Evolutionary conservation across 2,888 invertebrate species (phyloP).

Genomic region (Drosophila bunnanda): DNA sequence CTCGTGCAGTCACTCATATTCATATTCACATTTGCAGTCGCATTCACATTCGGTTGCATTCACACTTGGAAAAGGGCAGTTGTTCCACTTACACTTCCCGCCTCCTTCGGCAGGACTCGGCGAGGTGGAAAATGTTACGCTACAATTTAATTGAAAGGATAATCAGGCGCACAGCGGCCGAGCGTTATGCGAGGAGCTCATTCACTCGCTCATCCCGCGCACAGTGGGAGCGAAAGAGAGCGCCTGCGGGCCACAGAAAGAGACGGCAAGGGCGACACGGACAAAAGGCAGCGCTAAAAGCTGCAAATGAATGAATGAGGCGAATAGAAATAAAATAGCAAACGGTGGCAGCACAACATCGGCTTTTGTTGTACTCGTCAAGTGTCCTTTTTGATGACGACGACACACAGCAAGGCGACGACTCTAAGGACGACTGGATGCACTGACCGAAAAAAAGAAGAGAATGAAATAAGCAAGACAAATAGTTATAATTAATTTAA

Average conservation of each 20-base stretch:
- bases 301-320: slow-evolving; percentile 58
- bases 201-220: slow-evolving; percentile 52
- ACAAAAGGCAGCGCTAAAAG: slow-evolving; percentile 63
- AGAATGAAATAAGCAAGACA: too few relatives aligned
- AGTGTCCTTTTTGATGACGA: slow-evolving; percentile 76
- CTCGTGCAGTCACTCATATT: slow-evolving; percentile 29
- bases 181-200: slow-evolving; percentile 41
- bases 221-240: slow-evolving; percentile 1
- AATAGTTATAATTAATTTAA: neutral
- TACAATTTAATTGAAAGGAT: slow-evolving; percentile 83
- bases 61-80: slow-evolving; percentile 23
- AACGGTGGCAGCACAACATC: slow-evolving; percentile 63
- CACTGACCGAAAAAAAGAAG: neutral
- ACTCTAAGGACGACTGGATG: slow-evolving; percentile 20
- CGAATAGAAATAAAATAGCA: slow-evolving; percentile 75
- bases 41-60: slow-evolving; percentile 21
- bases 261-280: slow-evolving; percentile 20
- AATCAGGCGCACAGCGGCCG: slow-evolving; percentile 75
- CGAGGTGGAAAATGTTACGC: slow-evolving; percentile 81
- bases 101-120: slow-evolving; percentile 16
- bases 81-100: slow-evolving; percentile 17
- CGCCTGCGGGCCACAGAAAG: slow-evolving; percentile 9
- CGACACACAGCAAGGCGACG: slow-evolving; percentile 31
- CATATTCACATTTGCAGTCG: slow-evolving; percentile 14
- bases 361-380: slow-evolving; percentile 76